Evolutionary conservation across 2,888 invertebrate species (phyloP).

Genomic region (Sesamia inferens): DNA sequence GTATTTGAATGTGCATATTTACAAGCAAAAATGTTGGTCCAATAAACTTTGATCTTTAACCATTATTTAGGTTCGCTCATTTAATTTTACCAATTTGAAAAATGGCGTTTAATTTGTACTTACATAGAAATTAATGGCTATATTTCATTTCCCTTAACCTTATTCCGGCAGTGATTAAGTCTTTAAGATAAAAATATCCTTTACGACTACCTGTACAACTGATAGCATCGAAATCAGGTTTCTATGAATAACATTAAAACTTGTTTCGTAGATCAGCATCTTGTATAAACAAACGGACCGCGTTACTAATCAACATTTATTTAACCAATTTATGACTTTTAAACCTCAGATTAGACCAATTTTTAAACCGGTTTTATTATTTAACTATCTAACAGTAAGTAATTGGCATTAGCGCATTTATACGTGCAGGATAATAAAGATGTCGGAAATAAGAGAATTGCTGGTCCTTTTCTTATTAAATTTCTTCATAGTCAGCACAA

Average conservation of each 20-base stretch:
- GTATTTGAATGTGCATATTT: not conserved
- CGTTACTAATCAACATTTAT: constrained; percentile 50
- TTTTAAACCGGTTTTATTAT: not conserved
- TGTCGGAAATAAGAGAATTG: not conserved
- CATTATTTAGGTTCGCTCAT: not conserved
- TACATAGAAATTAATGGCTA: constrained; percentile 18
- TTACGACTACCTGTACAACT: constrained; percentile 50
- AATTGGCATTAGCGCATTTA: constrained; percentile 8
- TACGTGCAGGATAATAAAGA: not conserved
- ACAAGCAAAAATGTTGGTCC: not conserved
- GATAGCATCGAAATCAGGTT: constrained; percentile 49
- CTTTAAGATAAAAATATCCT: constrained; percentile 51
- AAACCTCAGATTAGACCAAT: constrained; percentile 16
- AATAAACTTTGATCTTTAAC: not conserved
- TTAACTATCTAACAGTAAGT: constrained; percentile 4
- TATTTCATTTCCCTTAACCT: constrained; percentile 27
- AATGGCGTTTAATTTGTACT: constrained; percentile 2
- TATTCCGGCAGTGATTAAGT: constrained; percentile 32
- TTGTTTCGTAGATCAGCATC: constrained; percentile 46
- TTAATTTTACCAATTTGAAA: not conserved
- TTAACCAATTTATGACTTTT: constrained; percentile 26
- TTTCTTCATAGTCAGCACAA: not conserved
- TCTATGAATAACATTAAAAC: constrained; percentile 57
- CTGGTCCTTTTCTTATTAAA: not conserved
- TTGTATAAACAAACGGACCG: constrained; percentile 44